Evolutionary conservation across 92 coral and sea anemone species (phyloP).

Genomic region (Chrysogorgia sp.): DNA sequence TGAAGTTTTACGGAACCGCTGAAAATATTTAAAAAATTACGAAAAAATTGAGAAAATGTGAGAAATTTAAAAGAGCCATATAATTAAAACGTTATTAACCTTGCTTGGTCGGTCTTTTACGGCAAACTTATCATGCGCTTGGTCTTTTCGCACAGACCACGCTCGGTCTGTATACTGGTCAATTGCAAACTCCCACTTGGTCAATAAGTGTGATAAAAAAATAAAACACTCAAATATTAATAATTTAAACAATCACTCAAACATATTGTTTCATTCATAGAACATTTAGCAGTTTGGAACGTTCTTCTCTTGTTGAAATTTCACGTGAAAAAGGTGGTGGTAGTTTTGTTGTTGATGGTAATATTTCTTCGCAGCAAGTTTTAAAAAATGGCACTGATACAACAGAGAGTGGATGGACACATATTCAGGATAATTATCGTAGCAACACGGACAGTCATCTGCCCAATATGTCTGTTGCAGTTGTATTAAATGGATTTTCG

Average conservation of each 20-base stretch:
- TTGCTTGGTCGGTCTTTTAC: no score
- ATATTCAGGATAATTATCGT: slow-evolving; percentile 62
- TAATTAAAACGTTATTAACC: no score
- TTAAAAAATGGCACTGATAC: slow-evolving; percentile 6
- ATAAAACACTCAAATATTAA: background rate
- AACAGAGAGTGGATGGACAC: slow-evolving; percentile 30
- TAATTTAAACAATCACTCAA: background rate
- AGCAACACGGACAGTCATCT: slow-evolving; percentile 49
- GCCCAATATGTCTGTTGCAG: slow-evolving; percentile 67
- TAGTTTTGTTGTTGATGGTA: background rate
- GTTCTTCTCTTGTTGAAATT: slow-evolving; percentile 43
- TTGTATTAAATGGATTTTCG: slow-evolving; percentile 81
- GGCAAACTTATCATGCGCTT: no score
- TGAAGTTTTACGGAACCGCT: no score
- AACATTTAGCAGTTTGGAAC: slow-evolving; percentile 45
- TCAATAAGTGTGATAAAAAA: no score
- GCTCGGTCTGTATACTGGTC: no score
- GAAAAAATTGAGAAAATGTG: no score
- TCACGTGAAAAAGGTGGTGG: slow-evolving; percentile 25
- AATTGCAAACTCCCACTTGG: background rate
- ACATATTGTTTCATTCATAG: slow-evolving; percentile 1
- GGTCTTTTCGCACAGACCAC: no score
- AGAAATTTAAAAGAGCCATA: no score
- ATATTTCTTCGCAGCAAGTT: background rate
- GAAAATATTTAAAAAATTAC: no score